Evolutionary conservation across 2,113 vertebrate species (phyloP), one percentile per base, ranked within the genome.

Genomic region (Tragelaphus strepsiceros): DNA sequence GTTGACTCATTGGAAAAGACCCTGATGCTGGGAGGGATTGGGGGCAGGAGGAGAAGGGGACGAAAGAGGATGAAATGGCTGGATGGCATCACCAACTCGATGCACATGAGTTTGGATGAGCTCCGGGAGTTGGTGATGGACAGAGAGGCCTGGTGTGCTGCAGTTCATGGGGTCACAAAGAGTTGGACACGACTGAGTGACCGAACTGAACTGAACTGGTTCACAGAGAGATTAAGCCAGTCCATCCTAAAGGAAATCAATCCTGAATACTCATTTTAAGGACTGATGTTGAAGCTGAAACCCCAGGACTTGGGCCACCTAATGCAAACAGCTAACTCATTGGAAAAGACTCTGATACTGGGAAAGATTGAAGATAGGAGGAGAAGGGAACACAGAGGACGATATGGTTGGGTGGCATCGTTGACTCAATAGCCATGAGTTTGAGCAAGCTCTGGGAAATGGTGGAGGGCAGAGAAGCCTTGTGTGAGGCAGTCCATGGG

Each of bases 111-210:
- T 61, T 14, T 61, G 59, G 12, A 28, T 61, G 26, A 13, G 28
- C 59, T 61, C 59, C 12, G 1, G 59, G 5, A 28, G 2, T 26
- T 61, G 5, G 26, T 61, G 26, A 5, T 61, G 12, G 12, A 61
- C 59, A 61, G 26, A 14, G 0, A 61, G 59, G 2, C 59, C 59
- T 61, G 59, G 26, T 0, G 2, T 28, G 12, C 59, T 61, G 58
- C 0, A 0, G 26, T 11, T 59, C 24, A 59, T 26, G 58, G 22
- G 10, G 58, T 59, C 10, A 0, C 10, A 59, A 59, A 59, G 24
- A 59, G 58, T 59, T 4, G 0, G 58, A 59, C 24, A 26, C 1
- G 0, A 59, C 24, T 59, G 58, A 59, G 58, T 1, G 3, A 59
- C 5, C 28, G 26, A 28, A 61, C 5, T 28, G 58, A 61, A 28